phyloP scores from a whole-genome alignment of 2,113 vertebrate genomes.

The Sinocyclocheilus maitianheensis region DNA sequence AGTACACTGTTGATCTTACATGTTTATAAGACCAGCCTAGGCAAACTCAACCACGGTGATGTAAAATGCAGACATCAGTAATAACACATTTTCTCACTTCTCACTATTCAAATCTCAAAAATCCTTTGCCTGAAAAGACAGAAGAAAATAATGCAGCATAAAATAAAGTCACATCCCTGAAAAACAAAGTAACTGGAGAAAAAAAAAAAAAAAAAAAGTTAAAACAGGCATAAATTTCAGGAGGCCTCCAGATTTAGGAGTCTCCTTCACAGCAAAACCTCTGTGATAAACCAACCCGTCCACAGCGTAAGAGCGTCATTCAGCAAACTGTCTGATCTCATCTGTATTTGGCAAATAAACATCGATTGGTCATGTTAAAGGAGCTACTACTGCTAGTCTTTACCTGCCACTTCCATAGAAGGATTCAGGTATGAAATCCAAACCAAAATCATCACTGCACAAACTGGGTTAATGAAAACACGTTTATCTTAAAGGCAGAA shows the following conservation, averaged over 20 bases:
- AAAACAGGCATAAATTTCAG: constrained; percentile 66
- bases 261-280: constrained; percentile 64
- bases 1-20: constrained; percentile 55
- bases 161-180: constrained; percentile 53
- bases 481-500: constrained; percentile 21
- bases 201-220: not conserved
- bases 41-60: constrained; percentile 1
- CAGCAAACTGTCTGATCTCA: constrained; percentile 59
- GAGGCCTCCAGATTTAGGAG: constrained; percentile 48
- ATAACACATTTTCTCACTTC: not conserved
- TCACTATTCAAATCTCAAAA: not conserved
- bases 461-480: not conserved
- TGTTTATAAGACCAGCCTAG: constrained; percentile 1
- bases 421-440: not conserved
- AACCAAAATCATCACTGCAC: constrained; percentile 24
- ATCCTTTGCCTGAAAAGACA: not conserved
- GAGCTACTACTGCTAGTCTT: constrained; percentile 31
- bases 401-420: not conserved
- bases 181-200: not conserved
- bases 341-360: constrained; percentile 88
- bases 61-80: not conserved
- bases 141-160: constrained; percentile 39
- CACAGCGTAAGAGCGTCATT: constrained; percentile 29
- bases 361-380: constrained; percentile 81
- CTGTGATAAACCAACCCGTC: constrained; percentile 44